These are phyloP conservation scores for Pristionchus arcanus DNA, from an alignment of 2,888 invertebrate genomes.

Conservation along the genomic window DNA sequence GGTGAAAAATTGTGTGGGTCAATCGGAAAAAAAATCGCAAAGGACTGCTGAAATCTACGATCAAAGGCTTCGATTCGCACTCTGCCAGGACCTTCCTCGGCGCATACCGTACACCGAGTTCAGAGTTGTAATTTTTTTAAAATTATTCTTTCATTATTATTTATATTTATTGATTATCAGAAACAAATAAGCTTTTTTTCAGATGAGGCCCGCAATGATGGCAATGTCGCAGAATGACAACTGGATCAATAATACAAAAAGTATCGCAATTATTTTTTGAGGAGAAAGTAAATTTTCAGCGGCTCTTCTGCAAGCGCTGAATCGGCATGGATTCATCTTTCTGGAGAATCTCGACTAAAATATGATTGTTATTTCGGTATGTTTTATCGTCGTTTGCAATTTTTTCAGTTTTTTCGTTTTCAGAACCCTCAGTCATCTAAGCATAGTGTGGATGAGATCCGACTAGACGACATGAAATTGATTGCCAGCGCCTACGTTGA, in stretches of 20 bases:
- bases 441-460: not conserved
- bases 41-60: not conserved
- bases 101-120: slow-evolving; percentile 10
- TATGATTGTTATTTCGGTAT: not conserved
- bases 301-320: not conserved
- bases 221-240: slow-evolving; percentile 10
- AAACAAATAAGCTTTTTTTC: too few species aligned
- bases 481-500: not conserved
- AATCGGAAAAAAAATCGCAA: not conserved
- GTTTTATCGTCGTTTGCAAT: not conserved
- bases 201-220: not conserved
- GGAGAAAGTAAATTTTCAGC: not conserved
- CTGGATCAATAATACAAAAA: not conserved
- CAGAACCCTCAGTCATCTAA: not conserved
- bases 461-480: not conserved
- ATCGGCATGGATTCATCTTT: not conserved
- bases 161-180: too few species aligned
- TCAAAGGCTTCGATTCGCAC: not conserved
- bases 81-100: not conserved
- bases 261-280: not conserved
- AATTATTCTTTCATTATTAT: too few species aligned
- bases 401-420: not conserved
- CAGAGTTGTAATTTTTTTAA: not conserved
- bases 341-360: not conserved
- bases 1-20: too few species aligned